Evolutionary conservation across 2,797 vertebrate species (phyloP).

Genomic region (Darevskia nairensis): DNA sequence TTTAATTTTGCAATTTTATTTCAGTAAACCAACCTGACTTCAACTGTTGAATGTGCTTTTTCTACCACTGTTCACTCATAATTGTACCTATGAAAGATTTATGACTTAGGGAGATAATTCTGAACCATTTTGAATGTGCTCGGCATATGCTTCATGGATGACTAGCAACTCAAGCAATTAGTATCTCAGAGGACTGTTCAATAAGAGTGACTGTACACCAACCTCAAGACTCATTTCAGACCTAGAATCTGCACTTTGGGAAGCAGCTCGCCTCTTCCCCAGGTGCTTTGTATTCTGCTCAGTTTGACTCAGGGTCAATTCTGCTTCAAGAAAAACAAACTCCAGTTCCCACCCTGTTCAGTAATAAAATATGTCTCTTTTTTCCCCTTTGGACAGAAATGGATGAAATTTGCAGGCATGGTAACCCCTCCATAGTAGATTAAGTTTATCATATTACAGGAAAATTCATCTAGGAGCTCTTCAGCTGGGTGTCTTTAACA

Average conservation of each 20-base stretch:
- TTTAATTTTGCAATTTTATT: constrained; percentile 89
- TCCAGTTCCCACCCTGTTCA: too few relatives aligned
- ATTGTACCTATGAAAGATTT: constrained; percentile 87
- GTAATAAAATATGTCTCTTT: too few relatives aligned
- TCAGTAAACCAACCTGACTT: constrained; percentile 84
- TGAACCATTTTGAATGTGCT: constrained; percentile 75
- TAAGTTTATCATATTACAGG: too few relatives aligned
- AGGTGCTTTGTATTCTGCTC: not conserved
- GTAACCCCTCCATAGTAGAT: too few relatives aligned
- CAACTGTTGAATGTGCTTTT: constrained; percentile 86
- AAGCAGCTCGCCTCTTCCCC: not conserved
- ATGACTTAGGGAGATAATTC: constrained; percentile 83
- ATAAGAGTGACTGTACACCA: too few relatives aligned
- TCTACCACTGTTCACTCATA: constrained; percentile 77
- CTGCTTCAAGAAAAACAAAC: not conserved
- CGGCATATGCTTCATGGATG: constrained; percentile 74
- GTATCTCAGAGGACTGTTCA: constrained; percentile 62
- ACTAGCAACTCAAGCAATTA: constrained; percentile 69
- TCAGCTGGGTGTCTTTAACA: too few relatives aligned
- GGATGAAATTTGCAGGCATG: too few relatives aligned
- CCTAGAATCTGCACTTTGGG: too few relatives aligned
- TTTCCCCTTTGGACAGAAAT: too few relatives aligned
- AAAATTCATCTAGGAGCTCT: too few relatives aligned
- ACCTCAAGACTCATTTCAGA: too few relatives aligned
- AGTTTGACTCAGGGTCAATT: not conserved